Base-by-base conservation (phyloP, 2,797 vertebrate genomes). In the Molothrus ater region DNA sequence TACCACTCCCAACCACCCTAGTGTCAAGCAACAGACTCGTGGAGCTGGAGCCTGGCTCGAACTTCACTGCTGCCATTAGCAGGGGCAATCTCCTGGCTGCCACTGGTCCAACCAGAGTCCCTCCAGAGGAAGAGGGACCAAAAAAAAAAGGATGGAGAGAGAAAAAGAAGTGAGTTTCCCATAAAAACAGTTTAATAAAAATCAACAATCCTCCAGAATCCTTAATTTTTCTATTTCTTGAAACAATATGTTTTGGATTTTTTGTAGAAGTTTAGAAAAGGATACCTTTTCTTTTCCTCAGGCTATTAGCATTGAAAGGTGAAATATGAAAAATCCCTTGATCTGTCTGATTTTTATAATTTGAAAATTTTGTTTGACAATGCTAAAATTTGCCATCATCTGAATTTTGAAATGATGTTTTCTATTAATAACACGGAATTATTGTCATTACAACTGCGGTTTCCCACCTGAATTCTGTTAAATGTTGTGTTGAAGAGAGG, bases 21-120 rank as follows among this genome's bases (percentile, higher is more conserved):
- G 29, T 2, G 1, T 43, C 18, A 47, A 51, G 32, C 2, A 1
- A 9, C 12, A 60, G 32, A 2, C 32, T 64, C 0, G 0, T 57
- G 31, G 31, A 60, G 21, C 47, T 72, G 56, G 64, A 80, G 14
- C 51, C 32, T 38, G 38, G 48, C 56, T 88, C 0, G 1, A 61
- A 45, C 15, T 26, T 74, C 15, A 13, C 17, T 1, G 6, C 80
- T 80, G 50, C 50, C 19, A 8, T 36, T 32, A 24, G 42, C 2
- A 5, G 15, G 45, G 64, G 20, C 3, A 45, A 11, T 86, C 17
- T 66, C n/a, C 51, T 79, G 51, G 51, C 59, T 84, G 54, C 68
- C 34, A 2, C 18, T 29, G 73, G 34, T 80, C 42, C 1, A 6
- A 32, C 19, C 29, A 13, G 32, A 79, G 38, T 24, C 32, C 10